Evolutionary conservation across 2,113 vertebrate genomes (phyloP).

Genomic region (Tiliqua scincoides): DNA sequence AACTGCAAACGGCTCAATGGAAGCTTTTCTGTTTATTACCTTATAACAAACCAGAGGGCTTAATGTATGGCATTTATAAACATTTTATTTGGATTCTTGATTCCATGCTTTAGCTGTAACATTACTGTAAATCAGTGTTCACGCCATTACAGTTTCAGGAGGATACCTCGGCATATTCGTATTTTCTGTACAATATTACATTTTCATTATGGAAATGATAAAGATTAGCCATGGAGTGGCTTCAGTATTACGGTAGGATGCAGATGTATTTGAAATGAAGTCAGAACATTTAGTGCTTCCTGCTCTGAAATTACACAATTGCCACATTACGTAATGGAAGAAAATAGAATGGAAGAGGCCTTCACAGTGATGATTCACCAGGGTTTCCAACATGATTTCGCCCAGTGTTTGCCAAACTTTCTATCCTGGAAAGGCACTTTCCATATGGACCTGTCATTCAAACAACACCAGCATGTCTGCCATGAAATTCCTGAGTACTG

Average conservation of each 20-base stretch:
- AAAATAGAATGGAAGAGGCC: constrained; percentile 15
- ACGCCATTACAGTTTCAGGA: constrained; percentile 9
- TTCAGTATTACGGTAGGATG: constrained; percentile 3
- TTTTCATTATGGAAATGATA: constrained; percentile 38
- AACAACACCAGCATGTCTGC: not conserved
- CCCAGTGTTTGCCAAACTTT: not conserved
- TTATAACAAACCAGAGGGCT: constrained; percentile 39
- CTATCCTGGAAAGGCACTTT: not conserved
- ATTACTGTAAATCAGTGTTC: constrained; percentile 1
- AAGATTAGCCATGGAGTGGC: constrained; percentile 6
- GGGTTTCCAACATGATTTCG: constrained; percentile 24
- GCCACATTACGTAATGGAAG: not conserved
- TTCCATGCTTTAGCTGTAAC: constrained; percentile 10
- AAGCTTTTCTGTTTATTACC: constrained; percentile 62
- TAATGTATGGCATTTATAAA: constrained; percentile 54
- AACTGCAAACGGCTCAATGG: constrained; percentile 53
- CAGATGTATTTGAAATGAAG: not conserved
- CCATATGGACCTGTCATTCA: not conserved
- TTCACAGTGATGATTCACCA: not conserved
- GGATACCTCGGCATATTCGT: not conserved
- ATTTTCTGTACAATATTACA: constrained; percentile 46
- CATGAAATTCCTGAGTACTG: not conserved
- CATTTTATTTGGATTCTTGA: constrained; percentile 44
- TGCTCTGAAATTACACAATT: not conserved
- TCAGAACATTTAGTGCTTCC: not conserved